These are phyloP conservation scores for Cinclus mexicanus DNA, from an alignment of 2,113 vertebrate genomes.

Conservation along the genomic window DNA sequence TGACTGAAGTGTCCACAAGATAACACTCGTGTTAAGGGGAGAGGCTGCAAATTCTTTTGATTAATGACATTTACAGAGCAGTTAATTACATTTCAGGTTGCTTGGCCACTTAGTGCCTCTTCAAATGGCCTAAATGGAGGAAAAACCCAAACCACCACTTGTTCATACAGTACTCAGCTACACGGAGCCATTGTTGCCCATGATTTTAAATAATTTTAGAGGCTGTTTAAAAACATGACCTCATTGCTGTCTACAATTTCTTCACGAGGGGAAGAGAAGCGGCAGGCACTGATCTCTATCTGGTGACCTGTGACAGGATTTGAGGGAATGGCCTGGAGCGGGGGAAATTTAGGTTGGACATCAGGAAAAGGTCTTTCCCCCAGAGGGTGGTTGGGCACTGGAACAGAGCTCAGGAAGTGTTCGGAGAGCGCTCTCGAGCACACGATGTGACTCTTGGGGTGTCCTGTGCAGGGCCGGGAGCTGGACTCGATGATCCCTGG, in stretches of 20 bases:
- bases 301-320: not conserved
- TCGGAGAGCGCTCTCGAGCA: accelerated
- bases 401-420: accelerated
- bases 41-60: not conserved
- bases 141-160: not conserved
- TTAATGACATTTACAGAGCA: not conserved
- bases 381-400: not conserved
- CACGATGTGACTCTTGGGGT: accelerated
- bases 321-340: accelerated
- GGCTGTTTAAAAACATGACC: not conserved
- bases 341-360: not conserved
- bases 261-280: accelerated
- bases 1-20: accelerated
- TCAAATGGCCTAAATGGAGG: not conserved
- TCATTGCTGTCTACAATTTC: no score
- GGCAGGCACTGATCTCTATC: not conserved
- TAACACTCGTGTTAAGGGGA: not conserved
- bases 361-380: not conserved
- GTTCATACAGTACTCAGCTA: accelerated
- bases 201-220: not conserved
- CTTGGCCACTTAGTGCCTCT: not conserved
- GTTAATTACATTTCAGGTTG: not conserved
- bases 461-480: accelerated
- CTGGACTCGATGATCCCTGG: accelerated
- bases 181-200: accelerated